Conservation (phyloP, 2,797 vertebrate genomes). For the Sylvia borin region DNA sequence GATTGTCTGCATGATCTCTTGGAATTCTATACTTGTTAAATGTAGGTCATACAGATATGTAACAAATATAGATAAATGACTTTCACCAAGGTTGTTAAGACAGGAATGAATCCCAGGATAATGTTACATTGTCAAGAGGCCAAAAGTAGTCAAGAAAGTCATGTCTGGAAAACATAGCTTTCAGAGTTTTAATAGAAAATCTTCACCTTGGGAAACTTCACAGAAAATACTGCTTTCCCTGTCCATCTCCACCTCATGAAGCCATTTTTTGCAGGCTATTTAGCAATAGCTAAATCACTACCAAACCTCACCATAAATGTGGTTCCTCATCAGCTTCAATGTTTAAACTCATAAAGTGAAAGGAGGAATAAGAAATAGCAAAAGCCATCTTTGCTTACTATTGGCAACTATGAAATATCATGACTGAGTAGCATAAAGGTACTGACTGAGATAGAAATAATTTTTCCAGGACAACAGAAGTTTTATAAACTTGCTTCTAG, state of each 20-base stretch:
- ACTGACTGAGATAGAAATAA: background rate
- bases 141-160: conserved; percentile 44
- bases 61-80: conserved; percentile 59
- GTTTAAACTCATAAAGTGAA: background rate
- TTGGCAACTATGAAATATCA: background rate
- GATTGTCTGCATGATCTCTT: background rate
- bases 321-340: background rate
- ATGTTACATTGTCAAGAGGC: conserved; percentile 41
- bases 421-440: background rate
- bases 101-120: conserved; percentile 51
- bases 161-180: background rate
- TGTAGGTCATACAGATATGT: conserved; percentile 34
- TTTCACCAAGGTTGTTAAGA: conserved; percentile 46
- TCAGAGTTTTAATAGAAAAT: conserved; percentile 62
- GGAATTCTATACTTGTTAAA: conserved; percentile 18
- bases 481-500: background rate
- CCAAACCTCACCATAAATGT: background rate
- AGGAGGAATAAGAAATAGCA: background rate
- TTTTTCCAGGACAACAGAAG: background rate
- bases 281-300: background rate
- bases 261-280: background rate
- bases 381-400: background rate
- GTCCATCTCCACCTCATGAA: background rate
- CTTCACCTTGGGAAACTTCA: conserved; percentile 46
- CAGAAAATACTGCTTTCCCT: background rate